These are phyloP conservation scores for Poeciliopsis turneri DNA, from an alignment of 2,797 vertebrate species.

Conservation along the genomic window DNA sequence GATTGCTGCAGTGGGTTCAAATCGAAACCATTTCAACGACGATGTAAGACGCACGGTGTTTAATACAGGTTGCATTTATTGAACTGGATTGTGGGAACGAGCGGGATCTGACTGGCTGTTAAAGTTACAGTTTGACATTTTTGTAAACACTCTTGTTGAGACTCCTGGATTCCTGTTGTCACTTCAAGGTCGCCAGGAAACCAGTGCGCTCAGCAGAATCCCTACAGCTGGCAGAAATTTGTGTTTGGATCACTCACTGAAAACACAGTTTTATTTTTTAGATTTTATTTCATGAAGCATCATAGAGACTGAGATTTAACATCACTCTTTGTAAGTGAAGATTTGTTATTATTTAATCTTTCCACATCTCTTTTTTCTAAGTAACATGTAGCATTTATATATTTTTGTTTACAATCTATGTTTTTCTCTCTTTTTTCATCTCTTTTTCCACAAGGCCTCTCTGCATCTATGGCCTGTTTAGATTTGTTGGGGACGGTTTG, in stretches of 20 bases:
- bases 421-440: too few species aligned
- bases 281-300: neutral
- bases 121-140: constrained; percentile 1
- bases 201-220: constrained; percentile 12
- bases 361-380: neutral
- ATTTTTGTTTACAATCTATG: neutral
- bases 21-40: neutral
- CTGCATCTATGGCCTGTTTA: neutral
- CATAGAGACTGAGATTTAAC: neutral
- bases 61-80: neutral
- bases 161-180: constrained; percentile 12
- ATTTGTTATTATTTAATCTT: neutral
- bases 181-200: constrained; percentile 23
- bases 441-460: neutral
- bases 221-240: neutral
- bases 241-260: neutral
- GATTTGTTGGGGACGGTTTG: neutral
- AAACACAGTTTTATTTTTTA: neutral
- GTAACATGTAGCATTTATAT: neutral
- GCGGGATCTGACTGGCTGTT: neutral
- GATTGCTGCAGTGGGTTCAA: neutral
- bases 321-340: neutral
- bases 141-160: neutral
- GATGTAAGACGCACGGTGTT: too few species aligned
- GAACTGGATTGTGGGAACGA: constrained; percentile 27